Evolutionary conservation across 2,888 invertebrate species (phyloP), one percentile per base, ranked within the genome.

Genomic region (Venustoraphidia nigricollis): DNA sequence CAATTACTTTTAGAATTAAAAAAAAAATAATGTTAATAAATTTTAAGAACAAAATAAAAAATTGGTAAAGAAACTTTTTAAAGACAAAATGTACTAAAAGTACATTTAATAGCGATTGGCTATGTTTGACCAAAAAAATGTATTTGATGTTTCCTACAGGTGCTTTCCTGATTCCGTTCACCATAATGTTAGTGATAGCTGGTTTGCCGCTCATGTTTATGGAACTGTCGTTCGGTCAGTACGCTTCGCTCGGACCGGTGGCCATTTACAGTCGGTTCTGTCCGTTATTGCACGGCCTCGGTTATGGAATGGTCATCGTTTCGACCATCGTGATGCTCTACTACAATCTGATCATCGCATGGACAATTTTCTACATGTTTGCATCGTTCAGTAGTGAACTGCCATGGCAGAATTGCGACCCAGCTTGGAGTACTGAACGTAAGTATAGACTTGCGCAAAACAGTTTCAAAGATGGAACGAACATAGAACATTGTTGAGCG

Each of bases 201-300:
- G 87, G 87, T 8, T 68, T 88, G 47, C 88, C 88, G 34, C 72
- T 88, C 8, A 83, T 88, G 76, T 87, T 87, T 59, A 82, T 87
- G 80, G 88, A 89, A 63, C 68, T 87, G n/a, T 79, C 86, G 0
- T 79, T 90, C 52, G 89, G 89, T 1, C 89, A 90, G 63, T 90
- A 83, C 62, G 85, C 84, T 34, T 83, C 81, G 5, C 62, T 82
- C 47, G 83, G 82, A 9, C 87, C 88, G 0, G 83, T 87, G 11
- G 83, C 83, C 11, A 83, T 86, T 44, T 89, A 86, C 71, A 78
- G 81, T 57, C 77, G 81, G 57, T 84, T 89, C 62, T 87, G 83
- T 54, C 84, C 84, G 1, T 71, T 88, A 9, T 81, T 88, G 59
- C 77, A 78, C 53, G 83, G 83, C 9, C 66, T 83, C 10, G 83